A percentile compares a stretch with the other conserved stretches of the same genome.
These are phyloP conservation scores for Lithobius niger DNA, from an alignment of 1,140 invertebrate species.

Conservation along the genomic window DNA sequence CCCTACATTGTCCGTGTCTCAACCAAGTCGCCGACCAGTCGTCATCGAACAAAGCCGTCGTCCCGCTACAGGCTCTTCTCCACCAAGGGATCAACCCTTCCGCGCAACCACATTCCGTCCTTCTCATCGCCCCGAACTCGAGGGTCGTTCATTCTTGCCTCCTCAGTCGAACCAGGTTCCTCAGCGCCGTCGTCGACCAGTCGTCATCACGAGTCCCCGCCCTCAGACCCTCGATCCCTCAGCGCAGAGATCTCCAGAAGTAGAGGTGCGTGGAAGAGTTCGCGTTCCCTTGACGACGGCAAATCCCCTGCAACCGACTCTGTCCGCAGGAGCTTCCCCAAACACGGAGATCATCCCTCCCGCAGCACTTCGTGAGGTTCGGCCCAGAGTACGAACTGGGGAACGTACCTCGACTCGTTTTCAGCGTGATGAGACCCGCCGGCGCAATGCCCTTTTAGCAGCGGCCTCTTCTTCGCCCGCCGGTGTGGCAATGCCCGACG, in stretches of 20 bases:
- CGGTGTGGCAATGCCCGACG: background rate
- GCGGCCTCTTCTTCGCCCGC: background rate
- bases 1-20: too few species aligned
- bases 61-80: background rate
- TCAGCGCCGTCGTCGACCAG: background rate
- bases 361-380: background rate
- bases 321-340: background rate
- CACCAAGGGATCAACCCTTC: background rate
- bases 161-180: background rate
- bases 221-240: background rate
- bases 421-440: background rate
- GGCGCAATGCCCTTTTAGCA: background rate
- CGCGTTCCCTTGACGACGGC: background rate
- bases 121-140: background rate
- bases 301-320: background rate
- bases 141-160: background rate
- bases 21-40: background rate
- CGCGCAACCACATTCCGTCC: background rate
- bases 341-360: conserved; percentile 7
- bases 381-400: too few species aligned
- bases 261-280: background rate
- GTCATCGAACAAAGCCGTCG: background rate
- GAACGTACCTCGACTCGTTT: background rate
- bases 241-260: background rate
- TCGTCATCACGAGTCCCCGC: background rate